Evolutionary conservation across 2,113 vertebrate species (phyloP).

Genomic region (Syrmaticus mikado): DNA sequence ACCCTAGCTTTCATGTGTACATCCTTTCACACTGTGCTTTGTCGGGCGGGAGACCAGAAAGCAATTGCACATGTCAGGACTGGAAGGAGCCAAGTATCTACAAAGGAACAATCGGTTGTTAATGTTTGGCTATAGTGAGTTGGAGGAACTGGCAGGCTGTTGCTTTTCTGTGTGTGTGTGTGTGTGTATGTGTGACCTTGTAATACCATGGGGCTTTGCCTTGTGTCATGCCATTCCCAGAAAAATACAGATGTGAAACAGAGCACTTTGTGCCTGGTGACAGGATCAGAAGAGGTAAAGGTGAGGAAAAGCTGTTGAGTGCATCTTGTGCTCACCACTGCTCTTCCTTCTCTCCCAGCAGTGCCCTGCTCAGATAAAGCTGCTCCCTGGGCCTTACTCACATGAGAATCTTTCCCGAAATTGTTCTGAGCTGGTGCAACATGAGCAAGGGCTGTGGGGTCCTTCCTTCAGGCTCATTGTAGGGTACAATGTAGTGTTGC

Average conservation of each 20-base stretch:
- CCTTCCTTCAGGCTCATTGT: background rate
- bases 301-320: background rate
- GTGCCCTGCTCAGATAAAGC: background rate
- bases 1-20: conserved; percentile 51
- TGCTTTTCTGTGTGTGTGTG: background rate
- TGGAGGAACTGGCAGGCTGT: conserved; percentile 21
- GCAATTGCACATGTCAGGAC: conserved; percentile 35
- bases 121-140: conserved; percentile 41
- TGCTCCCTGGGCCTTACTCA: background rate
- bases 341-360: background rate
- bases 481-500: accelerated
- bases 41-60: conserved; percentile 21
- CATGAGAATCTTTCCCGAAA: background rate
- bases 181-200: background rate
- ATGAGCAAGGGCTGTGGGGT: background rate
- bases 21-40: conserved; percentile 69
- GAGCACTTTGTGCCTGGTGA: background rate
- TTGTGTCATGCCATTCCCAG: conserved; percentile 30
- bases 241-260: conserved; percentile 39
- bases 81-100: conserved; percentile 57
- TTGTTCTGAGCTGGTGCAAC: accelerated
- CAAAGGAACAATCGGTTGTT: conserved; percentile 25
- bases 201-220: background rate
- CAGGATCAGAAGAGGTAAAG: background rate
- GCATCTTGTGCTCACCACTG: accelerated